Evolutionary conservation across 2,888 invertebrate species (phyloP), one percentile per base, ranked within the genome.

Genomic region (Neoascia interrupta): DNA sequence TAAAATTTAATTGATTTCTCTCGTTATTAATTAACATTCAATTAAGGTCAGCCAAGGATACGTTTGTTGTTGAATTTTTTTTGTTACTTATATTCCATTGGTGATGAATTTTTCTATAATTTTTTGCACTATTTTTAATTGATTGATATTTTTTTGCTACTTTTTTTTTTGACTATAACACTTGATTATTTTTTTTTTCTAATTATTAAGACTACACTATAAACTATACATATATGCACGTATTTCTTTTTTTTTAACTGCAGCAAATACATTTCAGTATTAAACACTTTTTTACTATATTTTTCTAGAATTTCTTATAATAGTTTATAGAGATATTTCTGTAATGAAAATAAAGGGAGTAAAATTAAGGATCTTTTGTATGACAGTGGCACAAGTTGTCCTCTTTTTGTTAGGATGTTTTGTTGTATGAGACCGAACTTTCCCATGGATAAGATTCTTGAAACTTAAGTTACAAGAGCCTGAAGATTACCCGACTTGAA

Each of bases 1-100:
- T 36, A 43, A 31, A 53, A 11, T n/a, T n/a, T 26, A 8, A 53
- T 51, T 58, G 37, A 47, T 56, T 75, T 63, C 18, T 36, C n/a
- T n/a, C n/a, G n/a, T n/a, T n/a, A 45, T 75, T 64, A 39, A 69
- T 56, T 68, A 53, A 26, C 26, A 31, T 4, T 31, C 3, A 5
- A 31, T 31, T 58, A 43, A 64, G 19, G 63, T 75, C 11, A 39
- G 70, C 74, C 75, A 76, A 76, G 75, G 64, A 70, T 64, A 76
- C 70, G 43, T 58, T 58, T 61, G 54, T 37, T 21, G 31, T n/a
- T 31, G 31, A n/a, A 31, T 31, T 31, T n/a, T 31, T n/a, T 31
- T 31, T 31, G 31, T 26, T 4, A 8, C 8, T 5, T 26, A 26
- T 26, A 26, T 41, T 19, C 26, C 26, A 5, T 26, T 26, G 8